These are phyloP conservation scores for Thalpophila matura DNA, from an alignment of 2,888 invertebrate genomes.

Conservation along the genomic window DNA sequence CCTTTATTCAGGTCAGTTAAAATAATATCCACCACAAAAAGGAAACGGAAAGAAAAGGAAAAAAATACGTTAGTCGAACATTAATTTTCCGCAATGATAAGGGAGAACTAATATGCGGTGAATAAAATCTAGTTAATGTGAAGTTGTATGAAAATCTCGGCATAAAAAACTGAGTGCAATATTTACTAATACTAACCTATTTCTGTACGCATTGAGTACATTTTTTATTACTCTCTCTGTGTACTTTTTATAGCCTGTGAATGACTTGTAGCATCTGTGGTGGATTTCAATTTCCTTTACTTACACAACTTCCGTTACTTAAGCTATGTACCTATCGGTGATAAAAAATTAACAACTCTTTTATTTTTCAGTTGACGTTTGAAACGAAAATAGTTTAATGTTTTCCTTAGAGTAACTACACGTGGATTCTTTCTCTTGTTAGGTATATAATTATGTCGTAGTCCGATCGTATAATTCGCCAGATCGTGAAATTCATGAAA, in stretches of 20 bases:
- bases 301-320: slow-evolving; percentile 84
- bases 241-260: slow-evolving; percentile 85
- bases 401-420: slow-evolving; percentile 12
- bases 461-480: too few species aligned
- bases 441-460: too few species aligned
- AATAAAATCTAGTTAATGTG: slow-evolving; percentile 28
- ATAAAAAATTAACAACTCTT: slow-evolving; percentile 83
- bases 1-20: slow-evolving; percentile 29
- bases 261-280: slow-evolving; percentile 87
- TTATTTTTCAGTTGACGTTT: slow-evolving; percentile 75
- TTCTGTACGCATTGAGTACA: slow-evolving; percentile 73
- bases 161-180: slow-evolving; percentile 53
- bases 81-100: slow-evolving; percentile 33
- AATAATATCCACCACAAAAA: slow-evolving; percentile 30
- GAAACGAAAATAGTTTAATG: slow-evolving; percentile 57
- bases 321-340: slow-evolving; percentile 81
- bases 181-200: slow-evolving; percentile 71
- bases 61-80: slow-evolving; percentile 33
- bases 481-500: too few species aligned
- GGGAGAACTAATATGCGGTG: slow-evolving; percentile 20
- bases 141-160: slow-evolving; percentile 39
- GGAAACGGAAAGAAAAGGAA: slow-evolving; percentile 13
- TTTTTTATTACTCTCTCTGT: slow-evolving; percentile 83
- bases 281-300: slow-evolving; percentile 87
- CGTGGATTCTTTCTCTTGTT: neutral